Evolutionary conservation across 2,797 vertebrate genomes (phyloP).

Genomic region (Trichosurus vulpecula): DNA sequence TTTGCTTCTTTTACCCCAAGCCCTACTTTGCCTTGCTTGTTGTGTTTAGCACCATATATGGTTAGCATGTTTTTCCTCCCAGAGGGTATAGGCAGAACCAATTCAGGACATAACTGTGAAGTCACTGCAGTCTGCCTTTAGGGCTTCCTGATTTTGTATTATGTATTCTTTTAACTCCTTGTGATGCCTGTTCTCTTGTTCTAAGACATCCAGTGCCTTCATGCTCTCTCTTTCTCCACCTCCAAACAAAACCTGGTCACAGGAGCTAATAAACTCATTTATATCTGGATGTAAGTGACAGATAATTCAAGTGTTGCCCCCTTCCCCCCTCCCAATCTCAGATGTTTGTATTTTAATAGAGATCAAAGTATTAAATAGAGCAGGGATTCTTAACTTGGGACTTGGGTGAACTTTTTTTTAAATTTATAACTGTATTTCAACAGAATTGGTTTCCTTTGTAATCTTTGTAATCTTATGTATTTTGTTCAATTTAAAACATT

Average conservation of each 20-base stretch:
- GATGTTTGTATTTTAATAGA: slow-evolving; percentile 13
- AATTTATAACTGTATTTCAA: background rate
- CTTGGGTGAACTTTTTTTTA: background rate
- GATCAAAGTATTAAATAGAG: background rate
- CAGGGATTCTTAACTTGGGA: background rate
- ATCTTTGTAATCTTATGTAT: background rate
- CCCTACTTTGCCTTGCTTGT: background rate
- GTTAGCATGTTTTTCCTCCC: slow-evolving; percentile 14
- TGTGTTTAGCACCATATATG: background rate
- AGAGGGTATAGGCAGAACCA: background rate
- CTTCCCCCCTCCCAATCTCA: background rate
- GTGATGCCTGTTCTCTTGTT: background rate
- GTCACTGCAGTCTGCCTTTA: background rate
- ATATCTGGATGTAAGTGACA: background rate
- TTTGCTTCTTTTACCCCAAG: slow-evolving; percentile 39
- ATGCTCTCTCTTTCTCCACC: background rate
- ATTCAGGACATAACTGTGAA: background rate
- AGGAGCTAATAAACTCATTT: slow-evolving; percentile 9
- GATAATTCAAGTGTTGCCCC: background rate
- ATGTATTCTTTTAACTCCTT: background rate
- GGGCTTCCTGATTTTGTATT: background rate
- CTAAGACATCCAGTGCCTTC: background rate
- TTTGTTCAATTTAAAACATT: background rate
- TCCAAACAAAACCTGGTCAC: background rate
- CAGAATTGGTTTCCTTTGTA: background rate